phyloP scores from a whole-genome alignment of 2,113 vertebrate genomes.

The Oxygymnocypris stewartii region DNA sequence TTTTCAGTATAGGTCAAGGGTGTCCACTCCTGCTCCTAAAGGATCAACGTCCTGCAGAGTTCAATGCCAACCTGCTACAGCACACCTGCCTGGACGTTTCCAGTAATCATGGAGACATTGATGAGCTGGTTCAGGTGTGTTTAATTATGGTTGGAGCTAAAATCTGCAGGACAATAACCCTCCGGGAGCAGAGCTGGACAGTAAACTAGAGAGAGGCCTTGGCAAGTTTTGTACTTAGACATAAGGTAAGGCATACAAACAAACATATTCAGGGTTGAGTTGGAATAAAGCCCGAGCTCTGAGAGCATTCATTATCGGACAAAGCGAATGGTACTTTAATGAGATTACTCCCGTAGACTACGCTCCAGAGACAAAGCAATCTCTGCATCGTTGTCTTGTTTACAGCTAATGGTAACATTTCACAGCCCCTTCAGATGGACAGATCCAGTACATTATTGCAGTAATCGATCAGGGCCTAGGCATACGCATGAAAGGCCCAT shows the following conservation, averaged over 20 bases:
- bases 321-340: constrained; percentile 51
- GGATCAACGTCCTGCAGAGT: background rate
- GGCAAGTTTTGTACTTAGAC: constrained; percentile 5
- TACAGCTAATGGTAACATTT: constrained; percentile 48
- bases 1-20: background rate
- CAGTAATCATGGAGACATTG: background rate
- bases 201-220: background rate
- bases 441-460: constrained; percentile 52
- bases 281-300: constrained; percentile 7
- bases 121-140: background rate
- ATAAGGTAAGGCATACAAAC: constrained; percentile 11
- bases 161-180: background rate
- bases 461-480: constrained; percentile 56
- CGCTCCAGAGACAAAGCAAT: constrained; percentile 59
- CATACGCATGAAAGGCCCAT: background rate
- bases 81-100: background rate
- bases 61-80: background rate
- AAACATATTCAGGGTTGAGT: constrained; percentile 22
- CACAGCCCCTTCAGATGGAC: constrained; percentile 47
- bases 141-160: background rate
- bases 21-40: background rate
- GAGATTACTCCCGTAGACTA: constrained; percentile 57
- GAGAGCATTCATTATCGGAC: constrained; percentile 38
- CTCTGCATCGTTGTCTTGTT: constrained; percentile 57
- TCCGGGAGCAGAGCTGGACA: background rate